These are phyloP conservation scores for Lasioglossum albipes DNA, from an alignment of 1,140 invertebrate genomes.

Conservation along the genomic window DNA sequence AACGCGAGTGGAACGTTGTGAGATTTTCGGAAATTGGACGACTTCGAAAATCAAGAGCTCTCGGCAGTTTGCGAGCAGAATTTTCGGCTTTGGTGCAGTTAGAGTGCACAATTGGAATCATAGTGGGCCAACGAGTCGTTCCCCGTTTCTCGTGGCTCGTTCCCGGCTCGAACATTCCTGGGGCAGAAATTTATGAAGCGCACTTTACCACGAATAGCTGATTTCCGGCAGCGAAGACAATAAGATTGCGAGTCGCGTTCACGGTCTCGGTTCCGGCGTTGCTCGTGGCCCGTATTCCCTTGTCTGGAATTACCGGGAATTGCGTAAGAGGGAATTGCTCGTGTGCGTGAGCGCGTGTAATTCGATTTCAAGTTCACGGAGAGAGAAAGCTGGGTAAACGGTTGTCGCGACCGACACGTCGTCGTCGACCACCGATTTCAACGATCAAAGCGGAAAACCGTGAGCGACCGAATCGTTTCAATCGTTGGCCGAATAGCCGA, in stretches of 20 bases:
- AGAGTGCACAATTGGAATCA: too few relatives aligned
- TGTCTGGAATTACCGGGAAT: constrained; percentile 41
- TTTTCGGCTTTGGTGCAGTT: too few relatives aligned
- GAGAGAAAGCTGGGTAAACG: constrained; percentile 56
- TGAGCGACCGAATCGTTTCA: too few relatives aligned
- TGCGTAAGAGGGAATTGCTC: constrained; percentile 55
- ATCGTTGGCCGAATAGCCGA: too few relatives aligned
- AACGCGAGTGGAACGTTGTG: too few relatives aligned
- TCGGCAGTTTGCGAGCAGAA: too few relatives aligned
- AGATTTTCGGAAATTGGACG: too few relatives aligned
- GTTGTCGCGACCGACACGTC: neutral
- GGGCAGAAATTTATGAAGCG: neutral
- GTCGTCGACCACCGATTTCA: too few relatives aligned
- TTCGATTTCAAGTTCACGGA: constrained; percentile 64
- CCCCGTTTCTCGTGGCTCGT: neutral
- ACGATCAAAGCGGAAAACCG: too few relatives aligned
- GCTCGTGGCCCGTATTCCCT: constrained; percentile 14
- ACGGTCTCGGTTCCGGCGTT: constrained; percentile 17
- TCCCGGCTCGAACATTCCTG: neutral
- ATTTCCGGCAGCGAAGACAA: constrained; percentile 1
- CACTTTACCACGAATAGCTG: neutral
- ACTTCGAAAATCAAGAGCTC: too few relatives aligned
- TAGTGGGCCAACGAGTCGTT: too few relatives aligned
- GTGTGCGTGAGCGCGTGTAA: constrained; percentile 59
- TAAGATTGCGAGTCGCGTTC: constrained; percentile 14